Conservation (phyloP, 2,888 invertebrate species). For the Hydroisotoma schaefferi region DNA sequence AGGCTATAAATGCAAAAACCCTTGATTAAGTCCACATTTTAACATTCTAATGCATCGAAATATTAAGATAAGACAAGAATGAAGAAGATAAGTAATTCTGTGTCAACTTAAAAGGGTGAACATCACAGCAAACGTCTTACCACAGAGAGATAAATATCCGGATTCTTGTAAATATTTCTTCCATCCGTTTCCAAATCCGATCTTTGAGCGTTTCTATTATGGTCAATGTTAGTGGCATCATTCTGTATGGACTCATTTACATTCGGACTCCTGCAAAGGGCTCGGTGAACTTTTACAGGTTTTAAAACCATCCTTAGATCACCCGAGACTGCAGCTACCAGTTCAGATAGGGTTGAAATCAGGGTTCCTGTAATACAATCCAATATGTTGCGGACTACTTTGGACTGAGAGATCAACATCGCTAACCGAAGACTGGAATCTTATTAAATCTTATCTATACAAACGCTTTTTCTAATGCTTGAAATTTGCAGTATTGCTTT, state of each 20-base stretch:
- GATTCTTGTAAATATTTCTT: not conserved
- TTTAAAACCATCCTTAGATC: constrained; percentile 5
- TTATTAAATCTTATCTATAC: too few relatives aligned
- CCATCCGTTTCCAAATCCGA: not conserved
- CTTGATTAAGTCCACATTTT: too few relatives aligned
- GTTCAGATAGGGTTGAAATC: not conserved
- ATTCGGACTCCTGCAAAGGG: not conserved
- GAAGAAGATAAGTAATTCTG: not conserved
- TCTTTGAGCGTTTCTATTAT: not conserved
- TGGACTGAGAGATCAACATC: too few relatives aligned
- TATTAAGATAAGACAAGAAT: too few relatives aligned
- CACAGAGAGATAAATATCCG: constrained; percentile 6
- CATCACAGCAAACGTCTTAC: not conserved
- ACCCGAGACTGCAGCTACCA: not conserved
- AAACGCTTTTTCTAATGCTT: too few relatives aligned
- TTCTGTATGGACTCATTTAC: not conserved
- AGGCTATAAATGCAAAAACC: constrained; percentile 1
- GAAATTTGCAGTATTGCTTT: too few relatives aligned
- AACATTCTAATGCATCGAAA: too few relatives aligned
- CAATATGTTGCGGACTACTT: not conserved
- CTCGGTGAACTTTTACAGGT: not conserved
- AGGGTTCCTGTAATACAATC: not conserved
- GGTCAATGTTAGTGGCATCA: not conserved
- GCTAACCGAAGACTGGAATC: too few relatives aligned
- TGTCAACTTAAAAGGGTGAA: not conserved